Evolutionary conservation across 2,888 invertebrate genomes (phyloP).

Genomic region (Brachyopa scutellaris): DNA sequence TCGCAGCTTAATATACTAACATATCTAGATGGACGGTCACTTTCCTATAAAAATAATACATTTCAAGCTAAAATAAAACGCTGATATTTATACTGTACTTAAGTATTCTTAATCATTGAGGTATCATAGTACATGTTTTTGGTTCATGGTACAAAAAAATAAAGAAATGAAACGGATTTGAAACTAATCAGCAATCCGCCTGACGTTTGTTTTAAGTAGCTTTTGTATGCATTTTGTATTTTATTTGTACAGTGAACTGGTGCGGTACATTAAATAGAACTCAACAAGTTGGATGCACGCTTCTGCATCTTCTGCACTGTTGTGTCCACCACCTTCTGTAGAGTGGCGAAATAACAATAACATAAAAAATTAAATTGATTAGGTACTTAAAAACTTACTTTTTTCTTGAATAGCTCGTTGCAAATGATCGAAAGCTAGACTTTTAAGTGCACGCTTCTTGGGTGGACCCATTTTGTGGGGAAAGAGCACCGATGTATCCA

Average conservation of each 20-base stretch:
- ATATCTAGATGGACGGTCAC: too few species aligned
- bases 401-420: slow-evolving; percentile 96
- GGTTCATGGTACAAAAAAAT: not conserved
- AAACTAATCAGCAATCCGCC: not conserved
- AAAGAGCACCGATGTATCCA: slow-evolving; percentile 97
- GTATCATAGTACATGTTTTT: too few species aligned
- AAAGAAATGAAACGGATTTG: not conserved
- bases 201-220: slow-evolving; percentile 11
- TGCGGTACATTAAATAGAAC: slow-evolving; percentile 86
- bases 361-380: slow-evolving; percentile 22
- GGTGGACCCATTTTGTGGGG: slow-evolving; percentile 97
- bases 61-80: too few species aligned
- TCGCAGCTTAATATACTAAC: too few species aligned
- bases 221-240: slow-evolving; percentile 24
- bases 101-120: too few species aligned
- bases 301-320: slow-evolving; percentile 97
- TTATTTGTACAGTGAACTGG: slow-evolving; percentile 33
- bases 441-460: slow-evolving; percentile 93
- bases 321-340: slow-evolving; percentile 93
- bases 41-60: too few species aligned
- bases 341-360: slow-evolving; percentile 77
- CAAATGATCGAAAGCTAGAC: slow-evolving; percentile 92
- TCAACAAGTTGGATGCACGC: slow-evolving; percentile 96
- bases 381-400: slow-evolving; percentile 81
- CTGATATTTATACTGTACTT: too few species aligned